phyloP scores from a whole-genome alignment of 2,797 vertebrate species.

The Sebastolobus alascanus region DNA sequence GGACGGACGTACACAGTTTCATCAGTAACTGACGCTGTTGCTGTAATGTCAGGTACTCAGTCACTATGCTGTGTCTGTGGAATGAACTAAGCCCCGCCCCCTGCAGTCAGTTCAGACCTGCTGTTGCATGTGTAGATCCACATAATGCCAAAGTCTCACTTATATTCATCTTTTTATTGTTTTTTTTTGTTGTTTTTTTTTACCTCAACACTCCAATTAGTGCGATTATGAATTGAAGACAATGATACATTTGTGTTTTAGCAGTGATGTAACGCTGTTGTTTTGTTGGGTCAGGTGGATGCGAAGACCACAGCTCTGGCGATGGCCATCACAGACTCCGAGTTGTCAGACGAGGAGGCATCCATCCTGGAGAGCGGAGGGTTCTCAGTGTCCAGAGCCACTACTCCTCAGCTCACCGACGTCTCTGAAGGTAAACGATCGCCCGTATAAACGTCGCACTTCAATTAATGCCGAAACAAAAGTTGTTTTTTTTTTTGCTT shows the following conservation, averaged over 20 bases:
- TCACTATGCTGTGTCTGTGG: not conserved
- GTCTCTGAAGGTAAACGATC: conserved; percentile 92
- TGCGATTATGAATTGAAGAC: too few species aligned
- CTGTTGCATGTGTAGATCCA: not conserved
- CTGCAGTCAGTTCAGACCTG: too few species aligned
- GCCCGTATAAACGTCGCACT: not conserved
- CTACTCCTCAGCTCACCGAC: conserved; percentile 95
- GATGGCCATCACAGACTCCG: conserved; percentile 98
- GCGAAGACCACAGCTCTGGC: conserved; percentile 96
- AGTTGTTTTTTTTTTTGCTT: too few species aligned
- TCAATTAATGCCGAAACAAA: too few species aligned
- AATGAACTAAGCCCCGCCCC: not conserved
- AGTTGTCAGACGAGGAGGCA: conserved; percentile 97
- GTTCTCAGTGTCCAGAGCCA: conserved; percentile 97
- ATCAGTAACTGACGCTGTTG: not conserved
- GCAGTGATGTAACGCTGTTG: not conserved
- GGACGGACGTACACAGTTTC: not conserved
- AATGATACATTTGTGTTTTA: not conserved
- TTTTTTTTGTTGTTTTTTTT: not conserved
- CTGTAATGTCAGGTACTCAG: not conserved
- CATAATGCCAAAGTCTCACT: not conserved
- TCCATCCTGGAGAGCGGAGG: conserved; percentile 98
- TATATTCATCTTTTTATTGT: not conserved
- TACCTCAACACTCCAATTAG: not conserved
- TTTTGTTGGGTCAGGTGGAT: conserved; percentile 88